Percentiles rank a stretch among this genome's conserved stretches.
phyloP scores from a whole-genome alignment of 2,113 vertebrate genomes.

The Saguinus imperator region DNA sequence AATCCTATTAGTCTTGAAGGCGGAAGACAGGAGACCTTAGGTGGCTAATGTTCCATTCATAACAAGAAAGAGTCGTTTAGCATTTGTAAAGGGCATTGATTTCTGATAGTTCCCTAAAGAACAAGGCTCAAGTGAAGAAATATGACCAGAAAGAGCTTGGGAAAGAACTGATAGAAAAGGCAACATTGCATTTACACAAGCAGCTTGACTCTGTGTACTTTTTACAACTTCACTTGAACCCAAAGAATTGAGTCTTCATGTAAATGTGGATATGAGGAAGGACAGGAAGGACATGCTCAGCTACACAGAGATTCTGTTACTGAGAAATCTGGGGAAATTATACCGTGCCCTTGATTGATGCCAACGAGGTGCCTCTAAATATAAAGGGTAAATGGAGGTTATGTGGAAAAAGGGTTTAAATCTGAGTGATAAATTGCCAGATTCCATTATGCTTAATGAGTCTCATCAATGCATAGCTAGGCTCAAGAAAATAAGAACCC shows the following conservation, averaged over 20 bases:
- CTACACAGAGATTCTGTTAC: slow-evolving; percentile 41
- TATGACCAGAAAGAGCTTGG: slow-evolving; percentile 59
- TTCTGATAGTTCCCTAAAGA: slow-evolving; percentile 70
- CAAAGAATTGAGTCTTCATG: slow-evolving; percentile 49
- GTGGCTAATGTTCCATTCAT: slow-evolving; percentile 74
- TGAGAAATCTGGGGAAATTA: slow-evolving; percentile 66
- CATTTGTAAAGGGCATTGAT: slow-evolving; percentile 78
- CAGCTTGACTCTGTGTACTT: slow-evolving; percentile 50
- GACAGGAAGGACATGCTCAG: background rate
- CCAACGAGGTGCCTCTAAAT: slow-evolving; percentile 72
- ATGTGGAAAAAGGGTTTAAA: slow-evolving; percentile 81
- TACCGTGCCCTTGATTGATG: slow-evolving; percentile 54
- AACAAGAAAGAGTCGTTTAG: slow-evolving; percentile 74
- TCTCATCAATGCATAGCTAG: slow-evolving; percentile 78
- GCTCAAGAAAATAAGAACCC: slow-evolving; percentile 79
- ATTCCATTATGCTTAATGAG: slow-evolving; percentile 84
- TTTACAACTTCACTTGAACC: slow-evolving; percentile 42
- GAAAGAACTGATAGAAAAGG: slow-evolving; percentile 66
- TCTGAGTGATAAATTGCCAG: slow-evolving; percentile 83
- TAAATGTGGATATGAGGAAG: slow-evolving; percentile 42
- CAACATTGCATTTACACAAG: slow-evolving; percentile 68
- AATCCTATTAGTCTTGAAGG: slow-evolving; percentile 76
- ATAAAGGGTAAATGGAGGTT: slow-evolving; percentile 81
- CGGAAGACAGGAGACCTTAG: slow-evolving; percentile 70
- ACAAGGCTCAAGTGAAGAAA: slow-evolving; percentile 73